Evolutionary conservation across 2,888 invertebrate genomes (phyloP), one percentile per base, ranked within the genome.

Genomic region (Tipula helvola): DNA sequence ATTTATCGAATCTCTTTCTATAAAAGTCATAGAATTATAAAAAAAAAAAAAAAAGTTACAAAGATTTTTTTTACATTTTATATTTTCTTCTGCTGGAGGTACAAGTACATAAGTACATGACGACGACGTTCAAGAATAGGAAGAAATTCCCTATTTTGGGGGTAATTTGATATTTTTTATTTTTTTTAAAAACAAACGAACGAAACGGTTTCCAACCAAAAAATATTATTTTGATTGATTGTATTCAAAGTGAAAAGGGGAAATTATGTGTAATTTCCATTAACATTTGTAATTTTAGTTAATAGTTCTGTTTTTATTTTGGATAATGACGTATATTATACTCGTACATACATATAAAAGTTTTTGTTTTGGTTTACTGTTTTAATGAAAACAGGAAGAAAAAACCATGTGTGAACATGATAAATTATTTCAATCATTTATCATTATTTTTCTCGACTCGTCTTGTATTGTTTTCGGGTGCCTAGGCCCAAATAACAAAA

Each of bases 361-460:
- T 52, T 52, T 52, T 41, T 41, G 41, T 41, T 5, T 41, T 41
- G 41, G 28, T 28, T 28, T 41, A 13, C 47, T 52, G 47, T 52
- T n/a, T n/a, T 71, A 28, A 28, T 71, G 71, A 71, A 71, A 71
- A 71, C 71, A 71, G 71, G 71, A 71, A 71, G 71, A 71, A 71
- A 71, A 71, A 71, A n/a, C 71, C 71, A 71, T 71, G 71, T 71
- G 71, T 71, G 71, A 71, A 71, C 71, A 71, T 71, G 71, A 71
- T 71, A 71, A 71, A 71, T 71, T 71, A 71, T 71, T 71, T 71
- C 28, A 71, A 71, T 71, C 71, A 71, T 71, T 71, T 71, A 71
- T 71, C 71, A 71, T 71, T 71, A 71, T 71, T 28, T 71, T 71
- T 71, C 71, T 28, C 28, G 28, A 10, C 71, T 71, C 71, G 71